Evolutionary conservation across 2,113 vertebrate genomes (phyloP), one percentile per base, ranked within the genome.

Genomic region (Podilymbus podiceps): DNA sequence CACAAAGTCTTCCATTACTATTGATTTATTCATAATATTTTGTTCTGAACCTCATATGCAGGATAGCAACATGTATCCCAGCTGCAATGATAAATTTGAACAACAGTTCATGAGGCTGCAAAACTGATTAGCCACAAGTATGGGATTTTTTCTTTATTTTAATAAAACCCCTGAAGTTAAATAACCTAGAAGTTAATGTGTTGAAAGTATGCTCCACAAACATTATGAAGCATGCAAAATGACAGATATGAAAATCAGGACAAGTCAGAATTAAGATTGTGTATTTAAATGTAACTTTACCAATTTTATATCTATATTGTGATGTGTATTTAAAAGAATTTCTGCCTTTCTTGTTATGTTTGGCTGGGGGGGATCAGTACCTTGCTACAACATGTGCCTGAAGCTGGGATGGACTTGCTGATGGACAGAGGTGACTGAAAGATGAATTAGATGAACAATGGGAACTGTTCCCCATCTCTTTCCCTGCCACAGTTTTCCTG

Each of bases 61-160:
- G 6, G 6, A 27, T 5, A 35, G 5, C 46, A 85, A 9, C 10
- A 10, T 1, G 1, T 11, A 40, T 2, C 18, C 15, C 9, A 58
- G 6, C 4, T 33, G 11, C 67, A 15, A 58, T 49, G 9, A 42
- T 5, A 73, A n/a, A 63, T 38, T 50, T 76, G 2, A 4, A 15
- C 4, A 73, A n/a, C 8, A 50, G 42, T 16, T 68, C 10, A 31
- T 12, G 31, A 77, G 19, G 4, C 1, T 87, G 30, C 1, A 76
- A 87, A 63, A 76, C 5, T 5, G 8, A 40, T 14, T 23, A 59
- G 9, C 5, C 4, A 40, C 8, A 62, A 27, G 2, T 22, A 22
- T 6, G 7, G 2, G 2, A 13, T 28, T 42, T 20, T 30, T 53
- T 35, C 2, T n/a, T 50, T 49, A 22, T 47, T 86, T 79, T 23